phyloP scores from a whole-genome alignment of 2,888 invertebrate species.

The Acronicta aceris region DNA sequence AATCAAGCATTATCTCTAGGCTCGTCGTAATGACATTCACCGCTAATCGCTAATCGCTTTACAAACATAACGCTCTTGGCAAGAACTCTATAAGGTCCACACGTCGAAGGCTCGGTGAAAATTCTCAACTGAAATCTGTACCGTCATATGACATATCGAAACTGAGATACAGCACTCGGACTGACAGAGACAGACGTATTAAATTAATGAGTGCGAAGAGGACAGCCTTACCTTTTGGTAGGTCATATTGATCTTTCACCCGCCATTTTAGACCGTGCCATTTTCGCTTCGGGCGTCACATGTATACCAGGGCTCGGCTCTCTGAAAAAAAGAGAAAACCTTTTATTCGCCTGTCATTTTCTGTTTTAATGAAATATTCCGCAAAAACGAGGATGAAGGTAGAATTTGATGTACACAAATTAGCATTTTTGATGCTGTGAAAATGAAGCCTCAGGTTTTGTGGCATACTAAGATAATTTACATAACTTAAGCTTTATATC shows the following conservation, averaged over 20 bases:
- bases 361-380: slow-evolving; percentile 85
- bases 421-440: slow-evolving; percentile 80
- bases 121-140: slow-evolving; percentile 77
- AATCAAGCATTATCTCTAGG: slow-evolving; percentile 79
- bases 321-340: slow-evolving; percentile 75
- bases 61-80: slow-evolving; percentile 71
- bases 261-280: slow-evolving; percentile 87
- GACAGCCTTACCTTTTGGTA: slow-evolving; percentile 82
- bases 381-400: slow-evolving; percentile 73
- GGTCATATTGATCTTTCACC: slow-evolving; percentile 89
- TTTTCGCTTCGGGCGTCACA: slow-evolving; percentile 86
- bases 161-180: slow-evolving; percentile 75
- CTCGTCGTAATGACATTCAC: slow-evolving; percentile 74
- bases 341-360: slow-evolving; percentile 85
- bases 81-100: slow-evolving; percentile 70
- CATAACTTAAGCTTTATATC: slow-evolving; percentile 55
- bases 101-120: slow-evolving; percentile 68
- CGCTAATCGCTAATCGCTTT: slow-evolving; percentile 78
- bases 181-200: slow-evolving; percentile 67
- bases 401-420: slow-evolving; percentile 77
- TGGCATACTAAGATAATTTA: slow-evolving; percentile 55
- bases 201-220: slow-evolving; percentile 62
- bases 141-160: slow-evolving; percentile 84
- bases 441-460: slow-evolving; percentile 66
- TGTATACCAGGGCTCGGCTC: slow-evolving; percentile 73